These are phyloP conservation scores for Oreochromis tanganicae DNA, from an alignment of 2,113 vertebrate genomes.

Conservation along the genomic window DNA sequence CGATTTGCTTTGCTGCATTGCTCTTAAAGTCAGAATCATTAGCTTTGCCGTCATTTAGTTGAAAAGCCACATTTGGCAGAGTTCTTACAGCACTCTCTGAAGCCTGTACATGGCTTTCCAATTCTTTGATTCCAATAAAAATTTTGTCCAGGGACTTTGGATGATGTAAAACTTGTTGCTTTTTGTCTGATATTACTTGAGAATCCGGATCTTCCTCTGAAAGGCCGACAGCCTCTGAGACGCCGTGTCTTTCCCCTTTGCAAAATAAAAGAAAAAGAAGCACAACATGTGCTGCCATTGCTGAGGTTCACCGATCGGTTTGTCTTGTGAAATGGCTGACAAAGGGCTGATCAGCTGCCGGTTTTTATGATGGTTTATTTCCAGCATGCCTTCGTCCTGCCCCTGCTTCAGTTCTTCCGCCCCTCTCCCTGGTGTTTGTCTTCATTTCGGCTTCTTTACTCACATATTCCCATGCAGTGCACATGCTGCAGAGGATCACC, in stretches of 20 bases:
- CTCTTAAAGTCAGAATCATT: slow-evolving; percentile 5
- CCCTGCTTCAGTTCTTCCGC: not conserved
- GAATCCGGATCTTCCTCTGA: not conserved
- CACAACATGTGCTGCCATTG: slow-evolving; percentile 32
- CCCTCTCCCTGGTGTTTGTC: not conserved
- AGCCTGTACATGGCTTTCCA: not conserved
- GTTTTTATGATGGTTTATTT: not conserved
- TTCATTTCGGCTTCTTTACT: not conserved
- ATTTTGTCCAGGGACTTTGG: not conserved
- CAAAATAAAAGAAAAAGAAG: slow-evolving; percentile 47
- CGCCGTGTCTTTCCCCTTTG: not conserved
- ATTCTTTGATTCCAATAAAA: not conserved
- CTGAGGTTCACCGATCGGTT: not conserved
- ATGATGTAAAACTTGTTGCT: slow-evolving; percentile 1
- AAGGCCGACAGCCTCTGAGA: not conserved
- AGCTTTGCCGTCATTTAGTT: not conserved
- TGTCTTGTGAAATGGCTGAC: not conserved
- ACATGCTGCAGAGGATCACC: slow-evolving; percentile 27
- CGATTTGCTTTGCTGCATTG: not conserved
- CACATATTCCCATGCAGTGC: not conserved
- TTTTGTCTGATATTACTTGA: not conserved
- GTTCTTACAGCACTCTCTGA: not conserved
- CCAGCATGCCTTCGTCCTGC: not conserved
- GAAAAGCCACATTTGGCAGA: not conserved
- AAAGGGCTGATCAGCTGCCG: not conserved